A percentile compares a stretch with the other conserved stretches of the same genome.
Conservation (phyloP, 1,140 invertebrate species). For the Drosophila ficusphila region DNA sequence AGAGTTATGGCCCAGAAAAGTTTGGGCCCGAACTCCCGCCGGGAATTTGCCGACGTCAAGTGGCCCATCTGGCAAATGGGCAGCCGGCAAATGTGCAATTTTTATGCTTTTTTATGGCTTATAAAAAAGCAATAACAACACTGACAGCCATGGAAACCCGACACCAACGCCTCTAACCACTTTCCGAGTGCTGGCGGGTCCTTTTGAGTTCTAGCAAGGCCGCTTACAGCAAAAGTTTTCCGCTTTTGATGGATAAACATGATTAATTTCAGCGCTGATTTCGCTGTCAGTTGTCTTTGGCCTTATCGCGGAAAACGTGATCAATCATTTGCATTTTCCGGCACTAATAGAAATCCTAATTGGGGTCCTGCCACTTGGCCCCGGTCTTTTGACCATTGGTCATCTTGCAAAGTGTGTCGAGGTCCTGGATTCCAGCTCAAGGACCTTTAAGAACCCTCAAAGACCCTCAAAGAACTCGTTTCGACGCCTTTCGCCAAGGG, state of each 20-base stretch:
- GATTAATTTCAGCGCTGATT: constrained; percentile 69
- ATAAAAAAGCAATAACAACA: constrained; percentile 80
- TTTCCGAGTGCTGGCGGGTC: constrained; percentile 3
- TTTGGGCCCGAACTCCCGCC: constrained; percentile 34
- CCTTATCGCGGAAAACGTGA: constrained; percentile 25
- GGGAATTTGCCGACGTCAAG: constrained; percentile 53
- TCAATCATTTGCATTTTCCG: constrained; percentile 69
- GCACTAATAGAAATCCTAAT: constrained; percentile 60
- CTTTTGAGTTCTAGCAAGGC: background rate
- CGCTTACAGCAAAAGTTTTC: background rate
- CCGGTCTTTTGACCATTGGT: constrained; percentile 54
- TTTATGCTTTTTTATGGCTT: constrained; percentile 70
- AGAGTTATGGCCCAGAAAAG: constrained; percentile 58
- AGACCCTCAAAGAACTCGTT: constrained; percentile 16
- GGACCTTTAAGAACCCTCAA: constrained; percentile 26
- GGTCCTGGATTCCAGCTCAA: constrained; percentile 18
- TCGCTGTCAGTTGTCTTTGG: constrained; percentile 29
- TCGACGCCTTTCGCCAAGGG: constrained; percentile 21
- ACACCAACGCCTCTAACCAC: constrained; percentile 20
- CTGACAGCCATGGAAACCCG: constrained; percentile 26
- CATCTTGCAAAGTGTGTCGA: constrained; percentile 1
- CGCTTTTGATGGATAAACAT: constrained; percentile 53
- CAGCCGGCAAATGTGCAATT: constrained; percentile 69
- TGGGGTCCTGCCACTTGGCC: constrained; percentile 72
- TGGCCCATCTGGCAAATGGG: constrained; percentile 70